phyloP scores from a whole-genome alignment of 2,888 invertebrate genomes.

The Drosophila emarginata region DNA sequence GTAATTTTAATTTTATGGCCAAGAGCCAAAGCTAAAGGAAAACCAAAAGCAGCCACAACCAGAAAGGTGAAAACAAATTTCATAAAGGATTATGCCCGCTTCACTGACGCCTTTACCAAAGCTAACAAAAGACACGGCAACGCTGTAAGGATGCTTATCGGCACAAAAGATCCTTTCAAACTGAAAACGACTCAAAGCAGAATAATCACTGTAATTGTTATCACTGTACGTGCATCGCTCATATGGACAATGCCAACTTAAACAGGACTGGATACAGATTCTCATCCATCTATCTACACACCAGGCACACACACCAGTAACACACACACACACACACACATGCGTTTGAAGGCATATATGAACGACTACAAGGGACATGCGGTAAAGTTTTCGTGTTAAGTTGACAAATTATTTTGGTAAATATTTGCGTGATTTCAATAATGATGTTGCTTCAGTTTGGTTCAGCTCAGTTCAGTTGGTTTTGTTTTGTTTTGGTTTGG shows the following conservation, averaged over 20 bases:
- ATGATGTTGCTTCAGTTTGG: constrained; percentile 53
- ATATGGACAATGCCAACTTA: constrained; percentile 3
- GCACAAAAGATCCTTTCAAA: not conserved
- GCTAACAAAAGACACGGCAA: not conserved
- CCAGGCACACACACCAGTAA: not conserved
- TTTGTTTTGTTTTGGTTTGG: constrained; percentile 30
- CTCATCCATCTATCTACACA: not conserved
- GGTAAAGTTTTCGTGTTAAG: constrained; percentile 65
- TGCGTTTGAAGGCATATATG: not conserved
- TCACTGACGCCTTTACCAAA: constrained; percentile 47
- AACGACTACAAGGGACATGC: constrained; percentile 4
- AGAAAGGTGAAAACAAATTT: constrained; percentile 57
- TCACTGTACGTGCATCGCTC: constrained; percentile 4
- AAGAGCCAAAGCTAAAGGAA: constrained; percentile 54
- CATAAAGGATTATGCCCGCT: constrained; percentile 65
- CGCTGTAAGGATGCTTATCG: constrained; percentile 5
- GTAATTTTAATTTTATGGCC: constrained; percentile 78
- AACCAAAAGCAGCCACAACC: constrained; percentile 33
- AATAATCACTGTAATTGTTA: constrained; percentile 10
- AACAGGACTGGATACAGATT: not conserved
- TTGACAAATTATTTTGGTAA: constrained; percentile 77
- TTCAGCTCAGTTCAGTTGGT: constrained; percentile 20
- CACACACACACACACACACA: not conserved
- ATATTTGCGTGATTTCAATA: constrained; percentile 74
- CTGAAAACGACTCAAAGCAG: not conserved